Evolutionary conservation across 2,113 vertebrate genomes (phyloP), one percentile per base, ranked within the genome.

Genomic region (Nothocercus julius): DNA sequence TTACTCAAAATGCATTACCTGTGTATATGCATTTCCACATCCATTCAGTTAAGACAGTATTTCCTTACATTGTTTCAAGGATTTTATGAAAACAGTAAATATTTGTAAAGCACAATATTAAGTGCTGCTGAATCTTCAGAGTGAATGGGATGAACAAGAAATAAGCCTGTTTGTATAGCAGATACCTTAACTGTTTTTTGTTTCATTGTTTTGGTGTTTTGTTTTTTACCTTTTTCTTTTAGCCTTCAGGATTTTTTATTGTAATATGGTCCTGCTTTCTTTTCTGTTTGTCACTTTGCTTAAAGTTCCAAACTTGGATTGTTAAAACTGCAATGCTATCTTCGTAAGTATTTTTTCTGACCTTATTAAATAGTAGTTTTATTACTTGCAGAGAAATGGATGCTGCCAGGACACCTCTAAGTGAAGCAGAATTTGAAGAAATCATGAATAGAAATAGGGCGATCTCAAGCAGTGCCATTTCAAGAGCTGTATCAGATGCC

Each of bases 341-440:
- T 87, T 79, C 24, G 42, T 34, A 77, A 66, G 25, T 63, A 89
- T 67, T 89, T 64, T 27, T 89, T 64, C 36, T 80, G 96, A 87
- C 89, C 51, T 49, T 85, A 94, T 96, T 95, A 95, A 96, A 93
- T 51, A 89, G 82, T 85, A 42, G 79, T 97, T 97, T 95, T 89
- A 86, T 96, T 97, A 95, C 47, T 97, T 96, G 45, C 88, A 99
- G 99, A 97, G 99, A 99, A 90, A 99, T 99, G 98, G 99, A 99
- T 96, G 98, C 99, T 67, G 98, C 99, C 44, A 98, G 99, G 92
- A 98, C 99, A 15, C 99, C 99, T 88, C 94, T 99, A 94, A 99
- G 99, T 85, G 99, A 99, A 98, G 99, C 99, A 47, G 99, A 99
- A 97, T 99, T 99, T 98, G 99, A 99, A 98, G 99, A 99, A 98